Evolutionary conservation across 2,113 vertebrate species (phyloP).

Genomic region (Arothron firmamentum): DNA sequence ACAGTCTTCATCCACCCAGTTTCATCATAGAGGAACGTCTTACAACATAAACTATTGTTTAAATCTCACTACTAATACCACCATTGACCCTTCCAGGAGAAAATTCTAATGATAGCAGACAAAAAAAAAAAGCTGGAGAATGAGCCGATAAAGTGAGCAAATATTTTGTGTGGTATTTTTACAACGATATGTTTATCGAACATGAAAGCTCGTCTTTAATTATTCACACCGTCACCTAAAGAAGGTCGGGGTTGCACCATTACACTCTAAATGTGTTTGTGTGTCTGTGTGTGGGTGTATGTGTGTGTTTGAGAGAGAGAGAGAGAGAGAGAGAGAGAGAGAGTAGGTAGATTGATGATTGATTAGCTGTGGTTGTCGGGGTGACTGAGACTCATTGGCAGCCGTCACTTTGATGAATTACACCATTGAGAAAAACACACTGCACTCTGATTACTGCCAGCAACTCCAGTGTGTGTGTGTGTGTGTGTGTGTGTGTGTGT

Average conservation of each 20-base stretch:
- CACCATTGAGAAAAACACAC: conserved; percentile 59
- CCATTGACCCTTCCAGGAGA: too few species aligned
- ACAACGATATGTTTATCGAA: background rate
- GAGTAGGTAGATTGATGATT: conserved; percentile 65
- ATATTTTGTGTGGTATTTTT: background rate
- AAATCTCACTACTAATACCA: too few species aligned
- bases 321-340: conserved; percentile 34
- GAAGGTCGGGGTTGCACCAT: background rate
- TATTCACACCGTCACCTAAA: conserved; percentile 11
- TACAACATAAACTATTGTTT: too few species aligned
- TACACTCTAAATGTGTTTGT: background rate
- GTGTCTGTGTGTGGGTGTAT: conserved; percentile 5
- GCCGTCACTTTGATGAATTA: conserved; percentile 70
- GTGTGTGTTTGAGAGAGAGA: conserved; percentile 9
- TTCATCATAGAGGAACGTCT: too few species aligned
- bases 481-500: conserved; percentile 27
- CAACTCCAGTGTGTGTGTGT: conserved; percentile 10
- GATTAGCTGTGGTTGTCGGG: conserved; percentile 58
- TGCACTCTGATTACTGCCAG: conserved; percentile 65
- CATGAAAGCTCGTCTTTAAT: background rate
- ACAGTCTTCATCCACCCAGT: too few species aligned
- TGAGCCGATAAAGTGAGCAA: background rate
- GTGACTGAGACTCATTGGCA: conserved; percentile 66
- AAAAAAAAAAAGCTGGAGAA: background rate
- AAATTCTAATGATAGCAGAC: too few species aligned